Evolutionary conservation across 2,888 invertebrate species (phyloP), one percentile per base, ranked within the genome.

Genomic region (Carpatolechia fugitivella): DNA sequence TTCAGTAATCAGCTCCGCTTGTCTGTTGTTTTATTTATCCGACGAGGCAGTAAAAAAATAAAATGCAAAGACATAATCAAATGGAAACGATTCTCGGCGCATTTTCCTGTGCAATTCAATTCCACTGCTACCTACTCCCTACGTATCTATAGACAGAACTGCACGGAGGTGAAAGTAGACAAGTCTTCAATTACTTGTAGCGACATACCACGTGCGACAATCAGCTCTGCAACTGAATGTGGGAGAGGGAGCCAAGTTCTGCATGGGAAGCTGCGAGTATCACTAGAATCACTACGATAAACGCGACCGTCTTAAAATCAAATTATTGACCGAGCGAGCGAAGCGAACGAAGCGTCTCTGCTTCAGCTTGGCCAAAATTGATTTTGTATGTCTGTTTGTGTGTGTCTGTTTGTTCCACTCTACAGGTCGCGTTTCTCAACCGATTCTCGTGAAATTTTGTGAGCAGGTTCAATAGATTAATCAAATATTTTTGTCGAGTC

Each of bases 141-240:
- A 16, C 16, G 16, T 16, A 3, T 24, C 3, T 24, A 24, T 24
- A 24, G 3, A 24, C 3, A 24, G 24, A 33, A 8, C n/a, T n/a
- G 33, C n/a, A 33, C n/a, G 33, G 11, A 33, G 33, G 33, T 33
- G 33, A n/a, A 33, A 33, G 33, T n/a, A 33, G 33, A 33, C 33
- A 33, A n/a, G 33, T 33, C 10, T 8, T 33, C 33, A 33, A n/a
- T 24, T 24, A 24, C 24, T 24, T 24, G 24, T 24, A n/a, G 5
- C 33, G 29, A 20, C n/a, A 1, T n/a, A 60, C 66, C 67, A 66
- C 68, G 70, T 68, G 68, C 65, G 62, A 67, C 66, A 67, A 67
- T 70, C 66, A 65, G 63, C 59, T 59, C 44, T 50, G 56, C 59
- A n/a, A 0, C 4, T 0, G 3, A 7, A 11, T 8, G 40, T 11